phyloP scores from a whole-genome alignment of 2,888 invertebrate genomes.

The Leucoma salicis region DNA sequence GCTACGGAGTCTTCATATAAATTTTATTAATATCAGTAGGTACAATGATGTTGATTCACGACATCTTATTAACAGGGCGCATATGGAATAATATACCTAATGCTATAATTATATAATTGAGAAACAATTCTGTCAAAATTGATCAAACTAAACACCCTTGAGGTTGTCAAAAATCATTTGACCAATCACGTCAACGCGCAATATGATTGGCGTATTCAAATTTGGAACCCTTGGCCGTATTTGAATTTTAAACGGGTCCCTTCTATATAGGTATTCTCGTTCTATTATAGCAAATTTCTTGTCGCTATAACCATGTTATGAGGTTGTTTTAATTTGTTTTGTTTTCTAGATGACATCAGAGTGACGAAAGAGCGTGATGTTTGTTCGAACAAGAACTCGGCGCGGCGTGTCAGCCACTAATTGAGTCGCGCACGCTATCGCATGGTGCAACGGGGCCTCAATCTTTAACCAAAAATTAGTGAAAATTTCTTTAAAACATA shows the following conservation, averaged over 20 bases:
- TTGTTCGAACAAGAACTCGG: conserved; percentile 70
- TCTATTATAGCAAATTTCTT: conserved; percentile 41
- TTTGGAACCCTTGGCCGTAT: conserved; percentile 51
- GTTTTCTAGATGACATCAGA: conserved; percentile 33
- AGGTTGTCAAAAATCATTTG: conserved; percentile 25
- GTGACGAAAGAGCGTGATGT: conserved; percentile 59
- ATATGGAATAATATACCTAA: no score
- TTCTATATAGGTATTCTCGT: conserved; percentile 30
- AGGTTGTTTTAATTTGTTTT: no score
- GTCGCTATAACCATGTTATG: conserved; percentile 35
- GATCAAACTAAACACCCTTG: conserved; percentile 37
- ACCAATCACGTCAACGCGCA: conserved; percentile 48
- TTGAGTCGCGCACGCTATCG: conserved; percentile 75
- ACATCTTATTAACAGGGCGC: no score
- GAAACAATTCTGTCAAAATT: no score
- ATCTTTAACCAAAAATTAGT: conserved; percentile 51
- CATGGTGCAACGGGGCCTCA: conserved; percentile 52
- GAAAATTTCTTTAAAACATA: conserved; percentile 48
- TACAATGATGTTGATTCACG: no score
- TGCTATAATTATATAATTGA: no score
- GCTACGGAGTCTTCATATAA: no score
- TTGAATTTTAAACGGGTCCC: conserved; percentile 44
- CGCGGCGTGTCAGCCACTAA: conserved; percentile 69
- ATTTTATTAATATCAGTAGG: no score
- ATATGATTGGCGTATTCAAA: conserved; percentile 63